These are phyloP conservation scores for Portunus trituberculatus DNA, from an alignment of 1,140 invertebrate species.

Conservation along the genomic window DNA sequence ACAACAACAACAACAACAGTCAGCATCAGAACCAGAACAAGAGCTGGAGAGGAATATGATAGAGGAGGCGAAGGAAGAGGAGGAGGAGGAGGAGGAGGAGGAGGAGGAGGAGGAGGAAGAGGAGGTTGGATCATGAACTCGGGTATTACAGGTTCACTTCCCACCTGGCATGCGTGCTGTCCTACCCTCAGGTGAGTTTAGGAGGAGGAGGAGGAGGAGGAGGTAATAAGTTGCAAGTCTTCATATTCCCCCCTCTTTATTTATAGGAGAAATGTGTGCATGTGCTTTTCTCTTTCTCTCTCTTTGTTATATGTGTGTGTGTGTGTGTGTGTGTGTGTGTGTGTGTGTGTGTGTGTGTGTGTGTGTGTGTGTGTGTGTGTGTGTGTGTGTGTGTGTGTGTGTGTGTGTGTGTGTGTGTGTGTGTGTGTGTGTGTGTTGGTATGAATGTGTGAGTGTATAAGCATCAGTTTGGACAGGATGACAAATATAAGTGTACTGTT, in stretches of 20 bases:
- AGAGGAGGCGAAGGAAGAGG: background rate
- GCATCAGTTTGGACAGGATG: no score
- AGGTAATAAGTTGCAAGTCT: background rate
- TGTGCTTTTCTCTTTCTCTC: background rate
- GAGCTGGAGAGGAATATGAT: no score
- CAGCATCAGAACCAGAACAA: no score
- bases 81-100: background rate
- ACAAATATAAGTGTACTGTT: no score
- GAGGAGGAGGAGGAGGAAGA: background rate
- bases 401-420: slow-evolving; percentile 40
- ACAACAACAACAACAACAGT: no score
- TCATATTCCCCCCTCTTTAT: background rate
- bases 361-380: slow-evolving; percentile 47
- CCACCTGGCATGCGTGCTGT: no score
- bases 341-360: slow-evolving; percentile 48
- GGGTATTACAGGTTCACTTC: no score
- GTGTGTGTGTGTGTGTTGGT: slow-evolving; percentile 29
- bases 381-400: slow-evolving; percentile 32
- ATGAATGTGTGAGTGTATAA: no score
- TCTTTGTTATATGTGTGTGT: background rate
- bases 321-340: background rate
- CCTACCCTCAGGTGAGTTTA: background rate
- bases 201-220: background rate
- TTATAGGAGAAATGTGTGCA: background rate
- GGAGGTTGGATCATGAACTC: background rate